These are phyloP conservation scores for Sula dactylatra DNA, from an alignment of 2,113 vertebrate genomes.

Conservation along the genomic window DNA sequence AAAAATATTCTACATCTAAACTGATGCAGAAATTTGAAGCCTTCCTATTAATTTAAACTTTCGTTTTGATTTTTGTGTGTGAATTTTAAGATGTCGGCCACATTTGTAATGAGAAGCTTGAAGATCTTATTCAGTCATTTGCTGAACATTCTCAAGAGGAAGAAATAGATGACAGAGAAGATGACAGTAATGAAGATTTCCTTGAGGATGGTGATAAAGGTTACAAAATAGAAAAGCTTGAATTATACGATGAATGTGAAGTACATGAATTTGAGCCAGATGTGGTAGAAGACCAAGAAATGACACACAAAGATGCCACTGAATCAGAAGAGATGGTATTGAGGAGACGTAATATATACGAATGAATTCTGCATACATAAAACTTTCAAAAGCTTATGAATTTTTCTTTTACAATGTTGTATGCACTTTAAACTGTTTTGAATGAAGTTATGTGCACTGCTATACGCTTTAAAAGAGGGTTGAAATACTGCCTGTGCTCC, in stretches of 20 bases:
- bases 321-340: constrained; percentile 59
- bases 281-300: constrained; percentile 41
- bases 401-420: neutral
- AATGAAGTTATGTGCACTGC: constrained; percentile 16
- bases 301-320: neutral
- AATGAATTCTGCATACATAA: constrained; percentile 64
- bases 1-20: neutral
- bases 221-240: constrained; percentile 29
- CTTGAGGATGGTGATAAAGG: neutral
- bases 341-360: constrained; percentile 78
- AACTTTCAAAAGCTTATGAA: neutral
- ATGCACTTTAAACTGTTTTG: constrained; percentile 59
- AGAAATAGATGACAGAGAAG: neutral
- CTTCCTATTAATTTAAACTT: neutral
- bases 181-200: neutral
- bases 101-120: constrained; percentile 78
- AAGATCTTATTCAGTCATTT: constrained; percentile 83
- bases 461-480: constrained; percentile 16
- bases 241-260: constrained; percentile 1
- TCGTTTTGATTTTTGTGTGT: neutral
- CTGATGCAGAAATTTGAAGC: neutral
- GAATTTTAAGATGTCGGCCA: constrained; percentile 52
- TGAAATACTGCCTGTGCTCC: neutral
- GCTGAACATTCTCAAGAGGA: constrained; percentile 52
- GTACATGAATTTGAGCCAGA: constrained; percentile 41